These are phyloP conservation scores for Lasioglossum zephyrum DNA, from an alignment of 2,888 invertebrate species.

Conservation along the genomic window DNA sequence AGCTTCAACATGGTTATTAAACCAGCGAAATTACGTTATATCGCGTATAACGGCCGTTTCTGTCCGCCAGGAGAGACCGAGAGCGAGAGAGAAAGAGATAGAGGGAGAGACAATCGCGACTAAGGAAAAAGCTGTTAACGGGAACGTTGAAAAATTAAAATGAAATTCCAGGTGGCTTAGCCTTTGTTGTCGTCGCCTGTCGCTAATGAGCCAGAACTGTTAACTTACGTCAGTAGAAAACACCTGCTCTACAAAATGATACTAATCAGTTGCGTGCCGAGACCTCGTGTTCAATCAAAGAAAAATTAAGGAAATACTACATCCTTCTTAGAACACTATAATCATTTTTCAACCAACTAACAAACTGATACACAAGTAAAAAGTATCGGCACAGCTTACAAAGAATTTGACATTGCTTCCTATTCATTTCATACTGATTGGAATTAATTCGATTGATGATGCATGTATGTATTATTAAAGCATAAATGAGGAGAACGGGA, in stretches of 20 bases:
- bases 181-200: conserved; percentile 5
- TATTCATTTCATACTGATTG: neutral
- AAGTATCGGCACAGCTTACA: neutral
- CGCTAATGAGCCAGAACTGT: neutral
- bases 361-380: neutral
- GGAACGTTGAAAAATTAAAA: conserved; percentile 57
- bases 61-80: conserved; percentile 26
- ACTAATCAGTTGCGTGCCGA: neutral
- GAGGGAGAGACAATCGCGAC: conserved; percentile 52
- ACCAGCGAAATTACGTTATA: conserved; percentile 72
- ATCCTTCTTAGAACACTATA: neutral
- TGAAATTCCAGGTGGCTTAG: conserved; percentile 41
- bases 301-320: neutral
- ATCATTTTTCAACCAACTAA: neutral
- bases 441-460: neutral
- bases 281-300: neutral
- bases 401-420: neutral
- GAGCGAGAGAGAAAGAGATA: neutral
- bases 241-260: neutral
- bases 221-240: neutral
- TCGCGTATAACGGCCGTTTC: conserved; percentile 65
- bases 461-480: neutral
- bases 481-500: neutral
- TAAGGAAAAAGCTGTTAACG: conserved; percentile 60
- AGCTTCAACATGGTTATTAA: conserved; percentile 69